These are phyloP conservation scores for Ochlodes sylvanus DNA, from an alignment of 2,888 invertebrate species.

Conservation along the genomic window DNA sequence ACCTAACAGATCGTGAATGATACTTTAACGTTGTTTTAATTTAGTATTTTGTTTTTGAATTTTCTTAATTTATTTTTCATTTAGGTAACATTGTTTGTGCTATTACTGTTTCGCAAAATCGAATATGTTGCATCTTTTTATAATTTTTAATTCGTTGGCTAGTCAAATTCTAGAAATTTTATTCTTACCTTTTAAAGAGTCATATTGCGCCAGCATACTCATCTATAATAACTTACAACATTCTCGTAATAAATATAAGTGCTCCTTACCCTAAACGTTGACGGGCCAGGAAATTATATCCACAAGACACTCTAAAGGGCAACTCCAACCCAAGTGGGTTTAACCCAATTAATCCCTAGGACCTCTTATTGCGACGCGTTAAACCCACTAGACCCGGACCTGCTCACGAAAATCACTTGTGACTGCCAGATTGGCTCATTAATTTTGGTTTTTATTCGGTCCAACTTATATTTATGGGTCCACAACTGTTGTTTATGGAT, in stretches of 20 bases:
- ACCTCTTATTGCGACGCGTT: conserved; percentile 49
- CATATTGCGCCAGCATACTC: too few relatives aligned
- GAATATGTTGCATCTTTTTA: too few relatives aligned
- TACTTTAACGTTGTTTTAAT: too few relatives aligned
- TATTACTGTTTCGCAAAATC: too few relatives aligned
- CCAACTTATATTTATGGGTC: background rate
- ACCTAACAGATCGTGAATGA: too few relatives aligned
- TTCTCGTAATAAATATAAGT: conserved; percentile 9
- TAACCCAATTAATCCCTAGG: conserved; percentile 45
- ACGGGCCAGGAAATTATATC: conserved; percentile 13
- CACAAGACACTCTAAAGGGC: conserved; percentile 12
- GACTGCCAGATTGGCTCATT: background rate
- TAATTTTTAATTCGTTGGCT: too few relatives aligned
- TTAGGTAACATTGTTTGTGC: too few relatives aligned
- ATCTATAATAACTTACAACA: background rate
- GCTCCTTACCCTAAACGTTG: conserved; percentile 10
- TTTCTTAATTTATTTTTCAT: too few relatives aligned
- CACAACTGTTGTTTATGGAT: background rate
- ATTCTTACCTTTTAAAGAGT: too few relatives aligned
- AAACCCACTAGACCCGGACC: conserved; percentile 50
- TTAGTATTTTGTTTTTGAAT: too few relatives aligned
- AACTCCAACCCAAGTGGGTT: conserved; percentile 7
- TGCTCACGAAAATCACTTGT: conserved; percentile 49
- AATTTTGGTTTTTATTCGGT: conserved; percentile 7
- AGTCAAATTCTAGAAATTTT: too few relatives aligned